Conservation (phyloP, 1,140 invertebrate genomes). For the Eriosoma lanigerum region DNA sequence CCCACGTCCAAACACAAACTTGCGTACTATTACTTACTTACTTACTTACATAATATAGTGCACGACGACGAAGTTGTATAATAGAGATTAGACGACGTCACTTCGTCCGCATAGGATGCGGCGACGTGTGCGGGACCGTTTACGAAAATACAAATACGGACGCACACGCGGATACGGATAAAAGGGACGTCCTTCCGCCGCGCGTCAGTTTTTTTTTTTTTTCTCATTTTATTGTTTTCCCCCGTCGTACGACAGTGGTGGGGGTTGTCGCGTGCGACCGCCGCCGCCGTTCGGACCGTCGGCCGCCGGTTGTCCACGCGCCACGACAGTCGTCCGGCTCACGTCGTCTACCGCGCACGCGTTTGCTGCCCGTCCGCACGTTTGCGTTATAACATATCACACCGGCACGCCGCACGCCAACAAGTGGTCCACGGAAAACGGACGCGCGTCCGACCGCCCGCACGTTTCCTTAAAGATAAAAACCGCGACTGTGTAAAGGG, state of each 20-base stretch:
- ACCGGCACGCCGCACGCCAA: not conserved
- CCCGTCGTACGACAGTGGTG: conserved; percentile 8
- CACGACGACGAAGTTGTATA: too few relatives aligned
- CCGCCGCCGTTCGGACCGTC: conserved; percentile 16
- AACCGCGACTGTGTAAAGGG: conserved; percentile 8
- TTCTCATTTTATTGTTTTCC: not conserved
- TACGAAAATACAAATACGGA: not conserved
- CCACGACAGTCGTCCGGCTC: conserved; percentile 42
- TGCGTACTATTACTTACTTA: too few relatives aligned
- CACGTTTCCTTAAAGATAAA: conserved; percentile 35
- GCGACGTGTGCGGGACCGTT: not conserved
- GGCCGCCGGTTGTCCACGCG: conserved; percentile 43
- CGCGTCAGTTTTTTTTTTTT: not conserved
- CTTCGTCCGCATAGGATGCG: not conserved
- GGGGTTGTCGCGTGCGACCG: conserved; percentile 23
- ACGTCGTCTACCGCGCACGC: conserved; percentile 28
- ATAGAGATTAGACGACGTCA: too few relatives aligned
- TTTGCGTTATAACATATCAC: not conserved
- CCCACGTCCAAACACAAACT: too few relatives aligned
- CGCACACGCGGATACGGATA: conserved; percentile 16
- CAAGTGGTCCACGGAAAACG: conserved; percentile 31
- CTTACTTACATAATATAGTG: too few relatives aligned
- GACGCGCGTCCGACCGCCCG: not conserved
- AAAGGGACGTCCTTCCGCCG: conserved; percentile 33
- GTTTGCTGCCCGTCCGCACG: not conserved